These are phyloP conservation scores for Andrena cerasifolii DNA, from an alignment of 1,140 invertebrate genomes.

Conservation along the genomic window DNA sequence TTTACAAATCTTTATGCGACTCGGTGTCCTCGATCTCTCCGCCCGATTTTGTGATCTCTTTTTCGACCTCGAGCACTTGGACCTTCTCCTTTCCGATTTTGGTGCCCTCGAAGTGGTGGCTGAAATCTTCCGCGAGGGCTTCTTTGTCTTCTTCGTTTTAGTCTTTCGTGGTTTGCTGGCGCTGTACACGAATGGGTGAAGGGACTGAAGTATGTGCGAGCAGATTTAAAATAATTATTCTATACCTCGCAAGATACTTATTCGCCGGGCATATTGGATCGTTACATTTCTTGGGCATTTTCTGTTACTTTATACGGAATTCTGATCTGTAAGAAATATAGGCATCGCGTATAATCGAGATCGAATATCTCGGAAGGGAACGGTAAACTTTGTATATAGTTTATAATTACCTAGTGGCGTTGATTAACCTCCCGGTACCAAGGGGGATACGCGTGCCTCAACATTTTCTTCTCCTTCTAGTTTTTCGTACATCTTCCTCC, in stretches of 20 bases:
- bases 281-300: constrained; percentile 24
- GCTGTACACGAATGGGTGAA: not conserved
- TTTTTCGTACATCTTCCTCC: not conserved
- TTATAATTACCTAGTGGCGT: not conserved
- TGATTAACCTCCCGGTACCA: constrained; percentile 13
- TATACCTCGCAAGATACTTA: not conserved
- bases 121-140: too few relatives aligned
- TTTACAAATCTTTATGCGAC: not conserved
- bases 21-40: not conserved
- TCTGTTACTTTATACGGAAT: not conserved
- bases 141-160: not conserved
- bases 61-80: not conserved
- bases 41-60: not conserved
- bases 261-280: constrained; percentile 34
- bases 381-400: not conserved
- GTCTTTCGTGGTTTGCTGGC: not conserved
- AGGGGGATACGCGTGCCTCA: not conserved
- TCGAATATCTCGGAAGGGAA: not conserved
- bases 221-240: not conserved
- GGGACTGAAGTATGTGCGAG: not conserved
- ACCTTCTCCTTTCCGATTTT: not conserved
- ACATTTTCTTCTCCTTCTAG: constrained; percentile 13
- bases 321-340: not conserved
- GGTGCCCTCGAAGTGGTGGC: not conserved
- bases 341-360: not conserved